These are phyloP conservation scores for Trichoplax adhaerens DNA, from an alignment of 37 sponge, comb jelly and placozoan genomes.

Conservation along the genomic window DNA sequence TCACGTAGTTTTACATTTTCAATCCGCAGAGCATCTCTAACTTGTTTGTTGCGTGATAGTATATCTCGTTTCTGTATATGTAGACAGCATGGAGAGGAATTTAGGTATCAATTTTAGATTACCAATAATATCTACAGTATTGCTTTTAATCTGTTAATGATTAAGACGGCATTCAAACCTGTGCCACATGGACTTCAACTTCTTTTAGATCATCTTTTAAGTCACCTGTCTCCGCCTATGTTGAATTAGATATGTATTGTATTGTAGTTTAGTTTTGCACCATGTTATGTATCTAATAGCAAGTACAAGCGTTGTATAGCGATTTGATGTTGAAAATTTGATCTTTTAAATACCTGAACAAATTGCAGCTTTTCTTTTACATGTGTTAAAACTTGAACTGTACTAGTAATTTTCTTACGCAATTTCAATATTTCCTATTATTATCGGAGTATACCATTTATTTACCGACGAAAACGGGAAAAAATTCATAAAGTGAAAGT, in stretches of 20 bases:
- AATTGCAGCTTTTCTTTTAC: conserved; percentile 96
- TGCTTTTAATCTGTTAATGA: no score
- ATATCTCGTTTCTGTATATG: conserved; percentile 58
- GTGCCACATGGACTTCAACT: conserved; percentile 36
- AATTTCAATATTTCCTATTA: conserved; percentile 47
- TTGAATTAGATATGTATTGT: not conserved
- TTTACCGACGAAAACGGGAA: not conserved
- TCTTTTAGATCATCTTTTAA: conserved; percentile 21
- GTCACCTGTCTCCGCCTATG: conserved; percentile 45
- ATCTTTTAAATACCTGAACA: conserved; percentile 37
- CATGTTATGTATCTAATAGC: not conserved
- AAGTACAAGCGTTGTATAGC: not conserved
- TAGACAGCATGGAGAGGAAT: not conserved
- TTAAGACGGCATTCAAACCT: conserved; percentile 11
- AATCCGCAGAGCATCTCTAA: conserved; percentile 55
- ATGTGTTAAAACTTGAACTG: conserved; percentile 93
- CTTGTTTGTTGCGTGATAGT: conserved; percentile 78
- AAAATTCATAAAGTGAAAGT: not conserved
- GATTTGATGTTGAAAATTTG: not conserved
- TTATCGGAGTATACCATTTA: not conserved
- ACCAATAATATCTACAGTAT: no score
- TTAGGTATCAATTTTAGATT: not conserved
- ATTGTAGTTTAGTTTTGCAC: not conserved
- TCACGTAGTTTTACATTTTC: conserved; percentile 59
- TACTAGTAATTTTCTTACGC: conserved; percentile 73